Conservation (phyloP, 2,888 invertebrate species). For the Zonitis immaculata region DNA sequence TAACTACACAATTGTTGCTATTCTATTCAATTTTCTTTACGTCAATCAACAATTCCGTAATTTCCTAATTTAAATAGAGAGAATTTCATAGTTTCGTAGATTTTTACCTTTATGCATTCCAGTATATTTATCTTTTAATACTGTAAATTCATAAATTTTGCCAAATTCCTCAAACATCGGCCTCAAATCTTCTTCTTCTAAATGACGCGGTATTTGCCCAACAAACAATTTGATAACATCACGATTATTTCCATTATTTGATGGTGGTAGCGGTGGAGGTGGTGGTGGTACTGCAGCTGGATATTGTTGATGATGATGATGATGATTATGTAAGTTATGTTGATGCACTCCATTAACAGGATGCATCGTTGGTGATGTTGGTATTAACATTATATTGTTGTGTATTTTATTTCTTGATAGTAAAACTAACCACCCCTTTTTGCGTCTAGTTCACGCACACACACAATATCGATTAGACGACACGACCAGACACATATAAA, state of each 20-base stretch:
- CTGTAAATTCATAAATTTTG: conserved; percentile 89
- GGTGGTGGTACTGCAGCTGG: neutral
- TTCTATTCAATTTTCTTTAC: too few relatives aligned
- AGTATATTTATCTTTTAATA: conserved; percentile 91
- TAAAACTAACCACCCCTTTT: conserved; percentile 2
- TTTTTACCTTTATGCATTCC: conserved; percentile 87
- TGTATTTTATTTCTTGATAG: neutral
- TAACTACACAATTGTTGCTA: neutral
- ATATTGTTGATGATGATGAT: neutral
- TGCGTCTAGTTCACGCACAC: conserved; percentile 5
- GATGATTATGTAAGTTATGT: neutral
- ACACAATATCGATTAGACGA: conserved; percentile 26
- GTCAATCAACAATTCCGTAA: neutral
- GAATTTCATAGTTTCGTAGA: neutral
- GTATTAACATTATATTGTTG: conserved; percentile 47
- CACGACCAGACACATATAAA: conserved; percentile 23
- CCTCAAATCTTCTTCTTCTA: conserved; percentile 81
- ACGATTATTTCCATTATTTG: conserved; percentile 31
- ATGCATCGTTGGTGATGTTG: conserved; percentile 43
- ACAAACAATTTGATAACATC: conserved; percentile 81
- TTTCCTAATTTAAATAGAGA: neutral
- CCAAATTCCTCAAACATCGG: conserved; percentile 92
- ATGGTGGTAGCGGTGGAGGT: neutral
- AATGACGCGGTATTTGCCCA: conserved; percentile 86
- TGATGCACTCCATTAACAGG: conserved; percentile 8